Percentiles rank a stretch among this genome's conserved stretches.
Evolutionary conservation across 2,888 invertebrate genomes (phyloP).

Genomic region (Spicauda simplicius): DNA sequence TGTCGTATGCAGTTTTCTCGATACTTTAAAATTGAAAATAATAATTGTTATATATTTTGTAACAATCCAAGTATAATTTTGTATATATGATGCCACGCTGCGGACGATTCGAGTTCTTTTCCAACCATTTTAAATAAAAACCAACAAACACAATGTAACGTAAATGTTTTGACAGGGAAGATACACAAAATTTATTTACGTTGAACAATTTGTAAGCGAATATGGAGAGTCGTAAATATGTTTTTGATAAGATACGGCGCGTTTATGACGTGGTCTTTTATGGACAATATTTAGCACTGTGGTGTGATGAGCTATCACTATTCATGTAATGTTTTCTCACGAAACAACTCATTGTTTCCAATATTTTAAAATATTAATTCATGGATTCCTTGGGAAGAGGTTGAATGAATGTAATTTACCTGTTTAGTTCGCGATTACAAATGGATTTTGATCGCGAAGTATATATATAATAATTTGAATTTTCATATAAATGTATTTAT

Average conservation of each 20-base stretch:
- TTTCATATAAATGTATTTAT: too few species aligned
- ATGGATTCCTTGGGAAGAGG: background rate
- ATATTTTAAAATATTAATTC: background rate
- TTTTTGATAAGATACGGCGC: constrained; percentile 34
- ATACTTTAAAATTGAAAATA: too few species aligned
- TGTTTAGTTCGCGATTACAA: too few species aligned
- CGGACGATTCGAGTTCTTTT: background rate
- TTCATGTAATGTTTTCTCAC: constrained; percentile 26
- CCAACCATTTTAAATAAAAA: background rate
- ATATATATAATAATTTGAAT: too few species aligned
- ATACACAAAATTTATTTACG: constrained; percentile 36
- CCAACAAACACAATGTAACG: constrained; percentile 18
- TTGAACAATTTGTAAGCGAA: constrained; percentile 36
- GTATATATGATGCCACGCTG: background rate
- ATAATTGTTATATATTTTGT: too few species aligned
- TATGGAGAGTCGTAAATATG: constrained; percentile 36
- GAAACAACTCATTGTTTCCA: background rate
- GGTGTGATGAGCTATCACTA: constrained; percentile 31
- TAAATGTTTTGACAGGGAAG: constrained; percentile 34
- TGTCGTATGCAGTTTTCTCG: too few species aligned
- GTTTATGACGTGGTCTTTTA: constrained; percentile 36
- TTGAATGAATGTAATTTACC: background rate
- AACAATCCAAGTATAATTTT: background rate
- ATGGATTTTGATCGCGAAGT: too few species aligned
- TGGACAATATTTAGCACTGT: constrained; percentile 47